These are phyloP conservation scores for Drosophila rufa DNA, from an alignment of 1,140 invertebrate genomes.

Conservation along the genomic window DNA sequence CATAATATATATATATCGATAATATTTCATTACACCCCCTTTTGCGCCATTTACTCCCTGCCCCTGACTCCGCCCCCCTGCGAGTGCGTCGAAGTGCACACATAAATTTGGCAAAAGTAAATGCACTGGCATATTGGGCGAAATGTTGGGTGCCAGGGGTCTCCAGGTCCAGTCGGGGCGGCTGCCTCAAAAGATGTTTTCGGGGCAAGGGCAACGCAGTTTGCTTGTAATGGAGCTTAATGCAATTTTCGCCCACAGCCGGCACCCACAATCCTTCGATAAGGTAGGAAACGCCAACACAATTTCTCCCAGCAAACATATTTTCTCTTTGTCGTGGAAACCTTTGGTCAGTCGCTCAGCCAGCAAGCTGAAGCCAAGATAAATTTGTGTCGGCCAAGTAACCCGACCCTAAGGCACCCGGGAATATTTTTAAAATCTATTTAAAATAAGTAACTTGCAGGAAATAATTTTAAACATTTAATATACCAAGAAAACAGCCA, in stretches of 20 bases:
- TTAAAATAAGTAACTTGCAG: no score
- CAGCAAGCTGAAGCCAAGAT: constrained; percentile 12
- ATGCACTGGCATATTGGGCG: constrained; percentile 77
- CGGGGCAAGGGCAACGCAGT: constrained; percentile 27
- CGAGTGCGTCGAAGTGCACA: constrained; percentile 65
- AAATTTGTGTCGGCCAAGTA: background rate
- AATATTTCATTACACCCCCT: constrained; percentile 73
- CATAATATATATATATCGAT: constrained; percentile 81
- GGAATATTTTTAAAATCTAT: no score
- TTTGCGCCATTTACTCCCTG: background rate
- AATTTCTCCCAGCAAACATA: constrained; percentile 65
- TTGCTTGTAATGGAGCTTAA: constrained; percentile 75
- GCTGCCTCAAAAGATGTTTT: constrained; percentile 27
- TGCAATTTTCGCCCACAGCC: constrained; percentile 57
- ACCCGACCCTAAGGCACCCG: background rate
- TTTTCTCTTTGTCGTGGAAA: constrained; percentile 45
- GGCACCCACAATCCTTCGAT: constrained; percentile 13
- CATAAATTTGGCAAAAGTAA: constrained; percentile 78
- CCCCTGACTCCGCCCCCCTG: background rate
- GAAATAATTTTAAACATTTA: no score
- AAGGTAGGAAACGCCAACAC: constrained; percentile 32
- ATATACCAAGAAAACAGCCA: no score
- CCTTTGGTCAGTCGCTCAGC: constrained; percentile 17
- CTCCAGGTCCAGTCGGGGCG: constrained; percentile 8
- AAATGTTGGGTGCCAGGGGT: constrained; percentile 38